Evolutionary conservation across 2,888 invertebrate genomes (phyloP), one percentile per base, ranked within the genome.

Genomic region (Drosophila mercatorum): DNA sequence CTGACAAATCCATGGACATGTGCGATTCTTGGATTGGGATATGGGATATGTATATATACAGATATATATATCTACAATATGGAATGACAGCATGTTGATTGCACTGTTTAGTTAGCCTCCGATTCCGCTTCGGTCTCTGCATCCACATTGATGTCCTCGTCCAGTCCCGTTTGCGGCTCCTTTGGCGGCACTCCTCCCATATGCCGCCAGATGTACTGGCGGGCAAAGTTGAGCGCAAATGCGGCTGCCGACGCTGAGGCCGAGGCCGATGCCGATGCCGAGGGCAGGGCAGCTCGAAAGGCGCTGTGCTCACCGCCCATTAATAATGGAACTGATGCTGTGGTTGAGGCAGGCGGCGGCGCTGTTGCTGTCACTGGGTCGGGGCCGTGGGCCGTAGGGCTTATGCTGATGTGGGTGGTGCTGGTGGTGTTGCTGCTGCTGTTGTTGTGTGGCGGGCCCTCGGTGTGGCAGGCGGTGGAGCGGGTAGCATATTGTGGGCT

Each of bases 261-360:
- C 7, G 95, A 94, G 34, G 95, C 44, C 68, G 51, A 44, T 4
- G 44, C 44, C 26, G 46, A 47, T 8, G 38, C 75, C 7, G 83
- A 60, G 57, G 81, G 80, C 76, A 95, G 94, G 75, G 96, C 94
- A 68, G 96, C 94, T 81, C 96, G 96, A 93, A 97, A 97, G 17
- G 97, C 97, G 93, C 97, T 97, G 94, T 97, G 96, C 94, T 97
- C 97, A 94, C 97, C 97, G 93, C 97, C 97, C 96, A 97, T 97
- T 93, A 94, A 94, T 92, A 94, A 94, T 93, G 93, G 92, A 93
- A 90, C 91, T 93, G 93, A 92, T 93, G 91, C 93, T 93, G 92
- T 93, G 93, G 87, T 91, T 91, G 91, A 93, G 91, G 89, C 90
- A 78, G 88, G 93, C 93, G 88, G 93, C 93, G 91, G 93, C 93